Conservation (phyloP, 2,888 invertebrate genomes). For the Antitype chi region DNA sequence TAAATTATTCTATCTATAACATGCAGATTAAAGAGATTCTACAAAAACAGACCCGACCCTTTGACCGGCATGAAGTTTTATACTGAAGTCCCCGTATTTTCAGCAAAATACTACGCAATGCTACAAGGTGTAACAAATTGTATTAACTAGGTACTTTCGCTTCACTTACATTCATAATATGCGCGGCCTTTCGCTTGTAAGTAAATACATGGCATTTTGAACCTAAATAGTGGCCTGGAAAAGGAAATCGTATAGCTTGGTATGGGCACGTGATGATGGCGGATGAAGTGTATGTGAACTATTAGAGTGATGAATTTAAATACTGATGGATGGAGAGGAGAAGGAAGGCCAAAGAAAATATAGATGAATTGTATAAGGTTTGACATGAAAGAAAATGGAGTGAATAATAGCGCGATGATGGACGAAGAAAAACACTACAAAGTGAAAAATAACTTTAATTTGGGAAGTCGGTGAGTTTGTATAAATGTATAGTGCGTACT, state of each 20-base stretch:
- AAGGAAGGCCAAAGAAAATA: no score
- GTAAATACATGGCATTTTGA: not conserved
- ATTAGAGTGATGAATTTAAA: no score
- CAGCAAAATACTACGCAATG: not conserved
- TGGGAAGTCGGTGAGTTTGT: no score
- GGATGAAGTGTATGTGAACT: not conserved
- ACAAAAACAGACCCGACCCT: no score
- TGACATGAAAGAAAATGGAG: not conserved
- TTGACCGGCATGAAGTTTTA: not conserved
- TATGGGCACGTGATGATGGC: not conserved
- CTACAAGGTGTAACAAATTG: not conserved
- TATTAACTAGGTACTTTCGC: constrained; percentile 11
- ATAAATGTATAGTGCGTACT: no score
- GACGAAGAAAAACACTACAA: no score
- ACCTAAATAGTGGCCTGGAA: not conserved
- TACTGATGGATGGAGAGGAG: no score
- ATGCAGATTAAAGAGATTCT: not conserved
- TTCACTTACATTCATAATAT: constrained; percentile 15
- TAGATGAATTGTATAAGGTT: not conserved
- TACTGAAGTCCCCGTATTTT: not conserved
- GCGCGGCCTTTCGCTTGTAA: not conserved
- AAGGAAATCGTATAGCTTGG: not conserved
- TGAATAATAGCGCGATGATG: not conserved
- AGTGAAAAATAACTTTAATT: no score
- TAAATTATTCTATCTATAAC: not conserved